Base-by-base conservation (phyloP, 2,113 vertebrate genomes). In the Cynocephalus volans region DNA sequence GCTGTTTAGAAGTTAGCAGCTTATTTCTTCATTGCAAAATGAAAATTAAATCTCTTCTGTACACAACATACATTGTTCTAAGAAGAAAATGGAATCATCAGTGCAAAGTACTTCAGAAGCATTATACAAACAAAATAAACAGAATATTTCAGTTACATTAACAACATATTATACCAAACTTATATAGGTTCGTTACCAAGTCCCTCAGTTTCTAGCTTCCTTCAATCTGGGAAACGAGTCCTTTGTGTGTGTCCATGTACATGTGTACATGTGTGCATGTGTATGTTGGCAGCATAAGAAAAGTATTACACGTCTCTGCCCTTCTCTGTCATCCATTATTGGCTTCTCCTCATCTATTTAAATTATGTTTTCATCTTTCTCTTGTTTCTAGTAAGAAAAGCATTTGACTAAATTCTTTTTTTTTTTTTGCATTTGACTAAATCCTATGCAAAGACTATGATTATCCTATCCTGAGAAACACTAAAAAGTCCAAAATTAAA, bases 1-100 rank as follows among this genome's bases (percentile, higher is more conserved):
- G 41, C 64, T 50, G 41, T 41, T 93, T 54, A 72, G 36, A 94
- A 93, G 36, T 58, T 84, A 95, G 70, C 52, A n/a, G 79, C 5
- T 69, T 86, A 65, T 81, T 90, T 81, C 45, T 72, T 88, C 36
- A 85, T 15, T 84, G 60, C 33, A 93, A 93, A 94, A 88, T n/a
- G 48, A 75, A 90, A 97, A 97, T 73, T 33, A 50, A 58, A 88
- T 75, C 45, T 93, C 45, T 58, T 96, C 76, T 89, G 45, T 50
- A 24, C 45, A 80, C n/a, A 82, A 56, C 9, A 26, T 19, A 54
- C 31, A 58, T 1, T 83, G 65, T 88, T 82, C 1, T 33, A 86
- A 93, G 75, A 28, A 91, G 62, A 91, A 94, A 95, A 69, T 23
- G 6, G n/a, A 96, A 88, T 82, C 28, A 65, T 41, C n/a, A 48